These are phyloP conservation scores for Girardinichthys multiradiatus DNA, from an alignment of 2,113 vertebrate genomes.

Conservation along the genomic window DNA sequence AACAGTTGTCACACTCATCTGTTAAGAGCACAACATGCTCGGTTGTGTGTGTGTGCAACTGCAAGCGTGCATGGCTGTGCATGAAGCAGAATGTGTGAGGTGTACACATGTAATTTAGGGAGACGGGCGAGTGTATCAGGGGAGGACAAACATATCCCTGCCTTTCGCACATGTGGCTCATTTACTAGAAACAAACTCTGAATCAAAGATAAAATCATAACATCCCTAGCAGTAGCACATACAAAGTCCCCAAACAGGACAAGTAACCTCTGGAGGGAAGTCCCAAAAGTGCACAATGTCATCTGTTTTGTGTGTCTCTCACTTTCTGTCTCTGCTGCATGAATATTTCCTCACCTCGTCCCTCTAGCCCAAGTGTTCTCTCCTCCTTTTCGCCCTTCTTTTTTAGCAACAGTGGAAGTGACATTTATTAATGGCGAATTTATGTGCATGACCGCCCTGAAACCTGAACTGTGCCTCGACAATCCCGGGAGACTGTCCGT, in stretches of 20 bases:
- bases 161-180: constrained; percentile 59
- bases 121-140: constrained; percentile 35
- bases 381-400: constrained; percentile 54
- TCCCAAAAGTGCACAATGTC: constrained; percentile 63
- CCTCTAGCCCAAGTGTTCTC: constrained; percentile 32
- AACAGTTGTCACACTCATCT: constrained; percentile 64
- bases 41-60: constrained; percentile 13
- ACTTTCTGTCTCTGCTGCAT: constrained; percentile 69
- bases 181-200: constrained; percentile 43
- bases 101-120: constrained; percentile 26
- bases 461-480: constrained; percentile 71
- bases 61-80: neutral
- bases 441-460: constrained; percentile 75
- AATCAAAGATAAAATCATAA: constrained; percentile 53
- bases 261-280: constrained; percentile 29
- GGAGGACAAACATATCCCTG: constrained; percentile 28
- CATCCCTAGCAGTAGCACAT: constrained; percentile 65
- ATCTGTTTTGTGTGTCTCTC: constrained; percentile 64
- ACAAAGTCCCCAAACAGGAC: constrained; percentile 55
- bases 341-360: constrained; percentile 50
- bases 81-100: constrained; percentile 46
- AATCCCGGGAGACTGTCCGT: constrained; percentile 73
- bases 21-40: constrained; percentile 40
- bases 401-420: constrained; percentile 72
- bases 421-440: constrained; percentile 81